Base-by-base conservation (phyloP, 2,797 vertebrate genomes). In the Sebastes jordani region DNA sequence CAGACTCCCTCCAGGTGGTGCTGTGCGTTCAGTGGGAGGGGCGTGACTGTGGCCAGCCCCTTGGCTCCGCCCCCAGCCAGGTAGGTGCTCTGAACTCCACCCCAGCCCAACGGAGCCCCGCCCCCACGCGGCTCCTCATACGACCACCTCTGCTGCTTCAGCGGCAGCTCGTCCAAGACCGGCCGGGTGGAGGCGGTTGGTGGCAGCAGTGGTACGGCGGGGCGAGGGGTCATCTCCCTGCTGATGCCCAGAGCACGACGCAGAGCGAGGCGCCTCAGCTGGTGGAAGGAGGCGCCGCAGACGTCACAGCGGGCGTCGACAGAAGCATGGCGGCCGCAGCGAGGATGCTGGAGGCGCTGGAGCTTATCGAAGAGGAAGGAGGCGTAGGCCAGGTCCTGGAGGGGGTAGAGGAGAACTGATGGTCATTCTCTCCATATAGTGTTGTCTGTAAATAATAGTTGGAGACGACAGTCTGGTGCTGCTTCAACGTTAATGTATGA, bases 1-100 rank as follows among this genome's bases (percentile, higher is more conserved):
- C 97, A 98, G 91, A 98, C 93, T 20, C 98, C 97, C 88, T 98
- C 97, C 2, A 98, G 95, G 91, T 97, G 96, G 81, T 97, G 96
- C 81, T 97, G 96, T 52, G 97, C 93, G 18, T 96, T 96, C 81
- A 96, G 94, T 22, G 97, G 97, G 81, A 97, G 96, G 0, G 97
- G 97, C 55, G 96, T 97, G 78, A 98, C 97, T 0, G 96, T 97
- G 67, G 97, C 97, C 83, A 97, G 95, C 25, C 97, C 95, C 0
- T 95, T 97, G 76, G 96, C 95, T 67, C 96, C 96, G 0, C 96
- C 86, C 70, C 91, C 84, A 1, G 83, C 74, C 38, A 95, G 80
- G 3, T 87, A 86, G 49, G 77, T 69, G 83, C 11, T 2, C 90
- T 89, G 93, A 85, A 4, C 95, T 89, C 97, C 96, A 91, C 63